Evolutionary conservation across 2,113 vertebrate species (phyloP), one percentile per base, ranked within the genome.

Genomic region (Rhipidura dahli): DNA sequence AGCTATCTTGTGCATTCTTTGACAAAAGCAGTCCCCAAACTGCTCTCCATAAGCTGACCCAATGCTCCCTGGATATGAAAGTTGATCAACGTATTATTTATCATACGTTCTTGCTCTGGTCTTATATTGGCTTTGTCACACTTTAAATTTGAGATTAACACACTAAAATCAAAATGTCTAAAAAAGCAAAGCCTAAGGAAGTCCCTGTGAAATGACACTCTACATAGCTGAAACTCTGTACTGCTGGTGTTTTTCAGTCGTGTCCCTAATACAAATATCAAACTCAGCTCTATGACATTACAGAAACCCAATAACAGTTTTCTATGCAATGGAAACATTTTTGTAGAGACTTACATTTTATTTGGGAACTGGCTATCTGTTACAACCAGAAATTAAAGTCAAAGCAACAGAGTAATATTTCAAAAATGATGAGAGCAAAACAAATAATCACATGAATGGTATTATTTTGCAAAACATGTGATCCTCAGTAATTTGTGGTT

Each of bases 391-490:
- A 89, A 92, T 64, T 94, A 71, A 81, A 94, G 77, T 89, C 26
- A 7, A 93, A 92, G 93, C 72, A 94, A 94, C 63, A 45, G 90
- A 93, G 61, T 94, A 95, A 93, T 94, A 95, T 96, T 97, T 95
- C 73, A 97, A 65, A 95, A 97, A 95, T 77, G 61, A 96, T 94
- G 95, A 97, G 90, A 95, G 68, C 71, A 95, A 96, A 94, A 93
- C 87, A 97, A 97, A 95, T 96, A 92, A 96, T 96, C 96, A 96
- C 83, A 92, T 92, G 93, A 96, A 95, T 82, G 56, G 82, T 91
- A 91, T 94, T 97, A 96, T 96, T 97, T 94, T 96, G 95, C 80
- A 96, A 97, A 97, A 90, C 91, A 95, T 92, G 91, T 8, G 39
- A 91, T 95, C 78, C 50, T 93, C 71, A 54, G 83, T 85, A 92